phyloP scores from a whole-genome alignment of 2,888 invertebrate genomes.

The Eupithecia insigniata region DNA sequence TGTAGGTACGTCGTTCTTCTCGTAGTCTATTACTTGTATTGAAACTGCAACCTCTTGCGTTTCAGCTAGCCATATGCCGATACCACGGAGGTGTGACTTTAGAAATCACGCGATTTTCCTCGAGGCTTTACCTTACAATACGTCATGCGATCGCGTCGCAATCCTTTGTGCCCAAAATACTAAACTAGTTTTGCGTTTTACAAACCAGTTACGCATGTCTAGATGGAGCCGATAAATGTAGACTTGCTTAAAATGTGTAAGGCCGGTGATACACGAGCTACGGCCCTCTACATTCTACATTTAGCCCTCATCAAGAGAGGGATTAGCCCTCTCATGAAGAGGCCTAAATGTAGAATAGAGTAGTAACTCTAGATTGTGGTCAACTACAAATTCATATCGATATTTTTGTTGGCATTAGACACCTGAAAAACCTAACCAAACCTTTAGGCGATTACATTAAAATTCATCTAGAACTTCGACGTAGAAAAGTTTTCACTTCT shows the following conservation, averaged over 20 bases:
- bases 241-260: conserved; percentile 11
- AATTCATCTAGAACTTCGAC: neutral
- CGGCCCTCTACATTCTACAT: neutral
- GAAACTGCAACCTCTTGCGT: neutral
- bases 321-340: no score
- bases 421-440: neutral
- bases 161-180: conserved; percentile 29
- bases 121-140: conserved; percentile 25
- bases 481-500: neutral
- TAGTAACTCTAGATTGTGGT: neutral
- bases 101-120: neutral
- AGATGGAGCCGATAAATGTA: conserved; percentile 29
- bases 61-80: neutral
- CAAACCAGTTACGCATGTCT: conserved; percentile 30
- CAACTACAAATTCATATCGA: neutral
- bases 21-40: neutral
- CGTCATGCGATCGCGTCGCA: conserved; percentile 21
- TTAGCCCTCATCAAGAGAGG: no score
- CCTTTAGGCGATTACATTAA: neutral
- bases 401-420: neutral
- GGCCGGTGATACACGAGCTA: neutral
- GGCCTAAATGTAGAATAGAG: no score
- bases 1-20: no score
- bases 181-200: conserved; percentile 28
- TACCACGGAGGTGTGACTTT: neutral